phyloP scores from a whole-genome alignment of 1,140 invertebrate species.

The Centruroides sculpturatus region DNA sequence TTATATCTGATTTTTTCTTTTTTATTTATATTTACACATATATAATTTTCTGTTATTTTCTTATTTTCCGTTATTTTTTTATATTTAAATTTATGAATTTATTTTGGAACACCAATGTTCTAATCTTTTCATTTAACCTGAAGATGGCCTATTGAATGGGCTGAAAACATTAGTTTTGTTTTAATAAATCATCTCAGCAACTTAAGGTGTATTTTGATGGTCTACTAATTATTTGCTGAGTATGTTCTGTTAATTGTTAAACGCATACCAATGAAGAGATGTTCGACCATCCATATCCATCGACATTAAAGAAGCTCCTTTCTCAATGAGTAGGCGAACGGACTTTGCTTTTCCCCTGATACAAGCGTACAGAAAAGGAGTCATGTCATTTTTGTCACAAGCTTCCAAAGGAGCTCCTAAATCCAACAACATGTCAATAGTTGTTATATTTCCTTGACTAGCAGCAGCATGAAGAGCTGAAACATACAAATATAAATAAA shows the following conservation, averaged over 20 bases:
- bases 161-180: no score
- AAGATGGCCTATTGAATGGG: no score
- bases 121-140: no score
- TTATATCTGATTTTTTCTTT: no score
- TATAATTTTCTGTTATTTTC: no score
- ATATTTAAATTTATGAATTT: no score
- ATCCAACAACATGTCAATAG: conserved; percentile 27
- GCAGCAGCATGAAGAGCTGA: conserved; percentile 31
- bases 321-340: conserved; percentile 28
- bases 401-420: conserved; percentile 26
- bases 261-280: conserved; percentile 32
- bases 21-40: no score
- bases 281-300: conserved; percentile 29
- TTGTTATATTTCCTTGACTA: conserved; percentile 27
- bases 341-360: conserved; percentile 31
- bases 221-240: no score
- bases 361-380: conserved; percentile 31
- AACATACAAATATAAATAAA: not conserved
- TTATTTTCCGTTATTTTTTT: no score
- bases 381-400: conserved; percentile 27
- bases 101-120: no score
- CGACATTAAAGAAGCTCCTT: conserved; percentile 25
- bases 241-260: not conserved
- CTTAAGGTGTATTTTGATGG: no score
- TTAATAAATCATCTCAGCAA: no score